Conservation (phyloP, 37 sponge, comb jelly and placozoan species). For the Chondrilla cf. caribensis region DNA sequence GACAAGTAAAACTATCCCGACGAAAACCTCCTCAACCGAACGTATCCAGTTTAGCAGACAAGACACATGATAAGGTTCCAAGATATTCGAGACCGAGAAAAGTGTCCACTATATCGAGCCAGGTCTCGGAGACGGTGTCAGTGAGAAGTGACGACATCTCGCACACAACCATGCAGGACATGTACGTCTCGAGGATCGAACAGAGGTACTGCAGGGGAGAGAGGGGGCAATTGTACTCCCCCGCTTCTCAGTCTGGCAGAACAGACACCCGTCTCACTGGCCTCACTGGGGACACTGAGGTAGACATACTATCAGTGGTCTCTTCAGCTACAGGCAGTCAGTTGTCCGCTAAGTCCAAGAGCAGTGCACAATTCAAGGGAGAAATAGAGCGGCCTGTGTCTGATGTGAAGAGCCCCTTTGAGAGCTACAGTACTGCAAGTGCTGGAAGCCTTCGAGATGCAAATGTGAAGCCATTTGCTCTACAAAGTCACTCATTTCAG, state of each 20-base stretch:
- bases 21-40: neutral
- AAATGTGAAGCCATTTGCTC: too few relatives aligned
- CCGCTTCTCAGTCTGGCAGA: too few relatives aligned
- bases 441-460: too few relatives aligned
- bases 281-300: neutral
- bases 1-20: neutral
- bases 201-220: neutral
- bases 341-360: neutral
- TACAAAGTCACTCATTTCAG: too few relatives aligned
- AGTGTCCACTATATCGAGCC: neutral
- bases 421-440: too few relatives aligned
- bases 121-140: neutral
- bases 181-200: neutral
- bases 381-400: too few relatives aligned
- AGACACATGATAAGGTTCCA: neutral
- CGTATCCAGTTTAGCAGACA: neutral
- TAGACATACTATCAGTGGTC: neutral
- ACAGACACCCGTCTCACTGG: too few relatives aligned
- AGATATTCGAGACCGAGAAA: neutral
- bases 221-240: too few relatives aligned
- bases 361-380: too few relatives aligned
- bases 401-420: too few relatives aligned
- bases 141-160: slow-evolving; percentile 2
- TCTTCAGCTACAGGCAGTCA: neutral
- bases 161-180: slow-evolving; percentile 11